A percentile compares a stretch with the other conserved stretches of the same genome.
Conservation (phyloP, 2,888 invertebrate species). For the Drosophila colorata region DNA sequence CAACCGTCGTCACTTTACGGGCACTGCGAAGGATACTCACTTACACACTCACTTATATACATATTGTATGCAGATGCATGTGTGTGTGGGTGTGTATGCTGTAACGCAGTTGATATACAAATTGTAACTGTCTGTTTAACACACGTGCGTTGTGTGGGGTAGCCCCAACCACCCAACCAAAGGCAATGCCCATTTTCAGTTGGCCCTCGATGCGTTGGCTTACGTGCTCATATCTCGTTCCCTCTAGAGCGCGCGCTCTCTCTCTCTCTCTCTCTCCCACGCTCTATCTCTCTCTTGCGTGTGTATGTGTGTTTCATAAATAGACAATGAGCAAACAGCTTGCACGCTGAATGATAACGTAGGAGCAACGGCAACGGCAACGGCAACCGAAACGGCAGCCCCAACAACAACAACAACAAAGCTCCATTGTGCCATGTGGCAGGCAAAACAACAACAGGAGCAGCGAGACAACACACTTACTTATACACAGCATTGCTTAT, state of each 20-base stretch:
- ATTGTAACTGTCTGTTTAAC: constrained; percentile 76
- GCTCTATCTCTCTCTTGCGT: constrained; percentile 18
- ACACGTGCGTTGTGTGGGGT: constrained; percentile 60
- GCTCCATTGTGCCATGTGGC: constrained; percentile 72
- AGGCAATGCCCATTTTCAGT: constrained; percentile 44
- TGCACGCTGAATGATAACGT: constrained; percentile 81
- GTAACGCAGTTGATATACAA: constrained; percentile 68
- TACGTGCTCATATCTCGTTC: constrained; percentile 65
- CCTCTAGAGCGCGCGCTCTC: too few relatives aligned
- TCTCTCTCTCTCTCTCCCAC: constrained; percentile 1
- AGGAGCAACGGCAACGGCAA: constrained; percentile 50
- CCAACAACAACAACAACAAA: constrained; percentile 38
- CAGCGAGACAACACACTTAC: constrained; percentile 42
- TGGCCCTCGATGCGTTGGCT: constrained; percentile 60
- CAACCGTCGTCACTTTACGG: constrained; percentile 60
- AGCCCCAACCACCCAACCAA: not conserved
- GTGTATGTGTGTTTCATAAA: constrained; percentile 75
- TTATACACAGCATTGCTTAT: constrained; percentile 45
- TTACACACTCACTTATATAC: constrained; percentile 24
- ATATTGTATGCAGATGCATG: constrained; percentile 8
- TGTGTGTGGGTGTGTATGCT: constrained; percentile 34
- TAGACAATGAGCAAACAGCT: constrained; percentile 81
- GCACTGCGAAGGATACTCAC: constrained; percentile 32
- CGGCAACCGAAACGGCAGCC: constrained; percentile 28
- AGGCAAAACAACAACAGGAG: constrained; percentile 58